Base-by-base conservation (phyloP, 2,113 vertebrate genomes). In the Lepus americanus region DNA sequence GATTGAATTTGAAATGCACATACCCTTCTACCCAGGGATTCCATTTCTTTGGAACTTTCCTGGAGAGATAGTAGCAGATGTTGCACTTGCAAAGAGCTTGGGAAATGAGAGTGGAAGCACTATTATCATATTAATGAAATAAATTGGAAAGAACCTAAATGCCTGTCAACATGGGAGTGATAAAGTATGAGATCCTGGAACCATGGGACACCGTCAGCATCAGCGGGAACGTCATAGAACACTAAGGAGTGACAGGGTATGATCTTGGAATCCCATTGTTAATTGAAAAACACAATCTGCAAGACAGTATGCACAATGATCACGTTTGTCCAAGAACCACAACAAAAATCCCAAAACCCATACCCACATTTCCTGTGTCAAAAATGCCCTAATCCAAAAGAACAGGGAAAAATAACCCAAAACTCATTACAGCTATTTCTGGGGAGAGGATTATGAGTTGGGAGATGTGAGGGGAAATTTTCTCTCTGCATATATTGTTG, bases 1-100 rank as follows among this genome's bases (percentile, higher is more conserved):
- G n/a, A 70, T 20, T 93, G 36, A 89, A 69, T 78, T 85, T 81
- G 36, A 78, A 87, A 39, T 25, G n/a, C 39, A 63, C 49, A 66
- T 44, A 51, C n/a, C 33, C 87, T 87, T 72, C 84, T 79, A 76
- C 33, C 83, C 92, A 94, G 64, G 63, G 78, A 80, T 69, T 64
- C 27, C n/a, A 53, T 89, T 89, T 80, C 70, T 83, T 89, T 66
- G 64, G 44, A 70, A 61, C 8, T 76, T 51, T 76, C n/a, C 39
- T 73, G 31, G 80, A 87, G 83, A 86, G 79, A 89, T 0, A 53
- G 83, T 13, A 31, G 80, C 83, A 94, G 94, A 88, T 84, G 72
- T 8, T 53, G 53, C 31, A 55, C 81, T 80, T 22, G 33, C 78
- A 82, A 81, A 92, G 78, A 84, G 23, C 51, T 66, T 78, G 59